Evolutionary conservation across 2,888 invertebrate genomes (phyloP).

Genomic region (Melanostoma scalare): DNA sequence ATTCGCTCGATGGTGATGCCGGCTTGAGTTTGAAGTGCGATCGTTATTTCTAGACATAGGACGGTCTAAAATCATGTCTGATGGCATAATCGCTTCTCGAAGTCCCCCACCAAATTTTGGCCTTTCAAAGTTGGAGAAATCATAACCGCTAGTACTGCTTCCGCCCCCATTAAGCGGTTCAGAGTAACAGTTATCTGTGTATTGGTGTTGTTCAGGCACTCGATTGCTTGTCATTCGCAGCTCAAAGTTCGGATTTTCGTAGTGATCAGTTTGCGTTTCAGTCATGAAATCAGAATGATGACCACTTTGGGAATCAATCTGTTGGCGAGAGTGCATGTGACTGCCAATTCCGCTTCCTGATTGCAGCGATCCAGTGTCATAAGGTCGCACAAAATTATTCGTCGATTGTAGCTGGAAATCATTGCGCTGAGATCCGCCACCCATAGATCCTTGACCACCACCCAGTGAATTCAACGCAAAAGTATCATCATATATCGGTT

Average conservation of each 20-base stretch:
- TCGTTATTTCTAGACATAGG: conserved; percentile 61
- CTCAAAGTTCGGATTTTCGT: conserved; percentile 82
- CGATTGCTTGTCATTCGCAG: conserved; percentile 74
- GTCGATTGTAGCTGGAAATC: conserved; percentile 78
- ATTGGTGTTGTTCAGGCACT: conserved; percentile 64
- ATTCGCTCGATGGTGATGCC: conserved; percentile 68
- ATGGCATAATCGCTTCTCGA: conserved; percentile 38
- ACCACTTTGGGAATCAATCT: conserved; percentile 66
- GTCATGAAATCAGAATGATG: conserved; percentile 78
- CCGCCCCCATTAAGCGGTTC: conserved; percentile 78
- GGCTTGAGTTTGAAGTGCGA: conserved; percentile 61
- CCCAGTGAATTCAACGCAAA: conserved; percentile 84
- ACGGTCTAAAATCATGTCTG: conserved; percentile 57
- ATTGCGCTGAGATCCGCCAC: conserved; percentile 66
- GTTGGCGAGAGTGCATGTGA: conserved; percentile 73
- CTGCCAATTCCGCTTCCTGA: conserved; percentile 65
- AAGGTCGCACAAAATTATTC: conserved; percentile 80
- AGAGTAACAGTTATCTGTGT: conserved; percentile 80
- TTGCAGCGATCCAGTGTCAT: conserved; percentile 80
- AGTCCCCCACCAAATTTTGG: conserved; percentile 82
- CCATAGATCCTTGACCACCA: conserved; percentile 58
- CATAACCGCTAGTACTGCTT: conserved; percentile 79
- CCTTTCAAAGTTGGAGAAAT: conserved; percentile 85
- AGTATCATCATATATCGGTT: conserved; percentile 89
- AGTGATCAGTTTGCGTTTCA: conserved; percentile 80